These are phyloP conservation scores for Alloplasta piceator DNA, from an alignment of 2,888 invertebrate species.

Conservation along the genomic window DNA sequence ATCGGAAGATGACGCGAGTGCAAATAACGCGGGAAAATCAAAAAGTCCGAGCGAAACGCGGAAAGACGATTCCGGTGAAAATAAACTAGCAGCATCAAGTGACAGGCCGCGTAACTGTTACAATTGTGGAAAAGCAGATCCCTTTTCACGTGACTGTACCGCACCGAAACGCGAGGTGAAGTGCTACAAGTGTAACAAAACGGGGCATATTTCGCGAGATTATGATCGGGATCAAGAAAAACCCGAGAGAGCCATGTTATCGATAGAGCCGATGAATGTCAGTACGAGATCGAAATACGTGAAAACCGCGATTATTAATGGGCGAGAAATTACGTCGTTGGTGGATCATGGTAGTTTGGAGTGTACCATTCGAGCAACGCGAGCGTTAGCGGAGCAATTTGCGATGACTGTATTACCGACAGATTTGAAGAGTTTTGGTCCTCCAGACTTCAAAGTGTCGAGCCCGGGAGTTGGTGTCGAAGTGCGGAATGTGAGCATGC, in stretches of 20 bases:
- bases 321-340: not conserved
- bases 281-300: not conserved
- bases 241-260: not conserved
- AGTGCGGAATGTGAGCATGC: not conserved
- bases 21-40: too few relatives aligned
- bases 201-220: not conserved
- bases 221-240: not conserved
- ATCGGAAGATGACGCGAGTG: too few relatives aligned
- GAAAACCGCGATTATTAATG: not conserved
- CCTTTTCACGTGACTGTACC: not conserved
- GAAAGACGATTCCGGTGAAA: too few relatives aligned
- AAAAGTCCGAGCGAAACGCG: too few relatives aligned
- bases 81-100: too few relatives aligned
- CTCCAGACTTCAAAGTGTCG: not conserved
- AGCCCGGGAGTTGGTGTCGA: slow-evolving; percentile 18
- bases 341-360: not conserved
- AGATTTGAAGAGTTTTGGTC: not conserved
- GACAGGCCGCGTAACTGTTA: not conserved
- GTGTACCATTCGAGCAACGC: not conserved
- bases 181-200: not conserved
- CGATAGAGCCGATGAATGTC: not conserved
- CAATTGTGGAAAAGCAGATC: not conserved
- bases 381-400: not conserved
- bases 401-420: not conserved
- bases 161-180: too few relatives aligned